Evolutionary conservation across 1,140 invertebrate species (phyloP).

Genomic region (Drosophila chauvacae): DNA sequence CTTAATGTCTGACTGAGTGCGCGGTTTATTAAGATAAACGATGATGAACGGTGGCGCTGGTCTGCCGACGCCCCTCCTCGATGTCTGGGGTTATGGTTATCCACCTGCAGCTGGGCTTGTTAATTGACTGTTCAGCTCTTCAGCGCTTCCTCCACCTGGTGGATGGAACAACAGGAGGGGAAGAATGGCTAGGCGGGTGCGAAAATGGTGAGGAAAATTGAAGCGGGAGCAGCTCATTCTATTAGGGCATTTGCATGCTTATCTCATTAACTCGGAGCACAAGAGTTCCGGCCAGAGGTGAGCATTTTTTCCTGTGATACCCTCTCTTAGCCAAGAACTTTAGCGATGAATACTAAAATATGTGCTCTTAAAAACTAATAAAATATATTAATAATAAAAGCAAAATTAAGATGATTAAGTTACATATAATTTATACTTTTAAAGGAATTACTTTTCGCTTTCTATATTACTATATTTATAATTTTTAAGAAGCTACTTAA

Average conservation of each 20-base stretch:
- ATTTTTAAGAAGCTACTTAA: background rate
- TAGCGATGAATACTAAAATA: background rate
- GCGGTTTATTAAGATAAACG: conserved; percentile 82
- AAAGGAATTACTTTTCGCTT: background rate
- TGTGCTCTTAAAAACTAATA: background rate
- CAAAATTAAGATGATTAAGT: background rate
- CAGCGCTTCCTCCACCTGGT: conserved; percentile 10
- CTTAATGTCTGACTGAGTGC: conserved; percentile 79
- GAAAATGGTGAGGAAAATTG: conserved; percentile 4
- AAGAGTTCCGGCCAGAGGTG: conserved; percentile 46
- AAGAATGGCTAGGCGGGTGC: background rate
- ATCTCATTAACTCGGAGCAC: conserved; percentile 75
- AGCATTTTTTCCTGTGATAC: conserved; percentile 17
- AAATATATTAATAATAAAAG: background rate
- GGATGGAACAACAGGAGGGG: conserved; percentile 6
- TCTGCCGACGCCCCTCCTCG: background rate
- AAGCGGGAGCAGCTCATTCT: conserved; percentile 53
- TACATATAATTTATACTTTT: background rate
- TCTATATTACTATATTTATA: background rate
- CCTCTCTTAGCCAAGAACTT: background rate
- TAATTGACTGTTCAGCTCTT: conserved; percentile 54
- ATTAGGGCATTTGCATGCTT: conserved; percentile 79
- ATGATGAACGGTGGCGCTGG: conserved; percentile 68
- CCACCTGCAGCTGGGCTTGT: conserved; percentile 51
- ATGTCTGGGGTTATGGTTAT: conserved; percentile 38